Evolutionary conservation across 2,797 vertebrate genomes (phyloP).

Genomic region (Danionella dracula): DNA sequence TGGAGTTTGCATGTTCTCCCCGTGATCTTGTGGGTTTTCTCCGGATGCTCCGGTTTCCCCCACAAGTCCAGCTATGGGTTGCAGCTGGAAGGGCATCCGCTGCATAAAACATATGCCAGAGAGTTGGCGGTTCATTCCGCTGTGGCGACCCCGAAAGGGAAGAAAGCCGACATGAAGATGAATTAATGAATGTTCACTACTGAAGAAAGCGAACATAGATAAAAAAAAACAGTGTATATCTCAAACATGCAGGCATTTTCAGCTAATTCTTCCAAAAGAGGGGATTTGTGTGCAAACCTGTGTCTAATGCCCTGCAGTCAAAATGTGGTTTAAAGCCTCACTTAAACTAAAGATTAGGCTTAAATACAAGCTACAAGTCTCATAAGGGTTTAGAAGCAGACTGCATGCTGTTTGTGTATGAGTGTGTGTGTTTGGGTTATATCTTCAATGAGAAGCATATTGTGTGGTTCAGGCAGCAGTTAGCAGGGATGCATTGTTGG

Average conservation of each 20-base stretch:
- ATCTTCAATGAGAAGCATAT: slow-evolving; percentile 15
- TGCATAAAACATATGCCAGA: no score
- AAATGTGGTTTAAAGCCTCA: background rate
- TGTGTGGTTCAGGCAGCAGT: background rate
- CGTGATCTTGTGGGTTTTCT: no score
- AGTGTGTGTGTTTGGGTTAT: background rate
- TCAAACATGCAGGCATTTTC: slow-evolving; percentile 3
- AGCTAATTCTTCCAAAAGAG: slow-evolving; percentile 24
- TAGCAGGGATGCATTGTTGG: slow-evolving; percentile 3
- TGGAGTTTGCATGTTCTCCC: no score
- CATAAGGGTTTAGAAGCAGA: background rate
- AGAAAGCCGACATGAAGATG: no score
- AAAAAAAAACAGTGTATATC: background rate
- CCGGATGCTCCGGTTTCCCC: no score
- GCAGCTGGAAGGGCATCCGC: no score
- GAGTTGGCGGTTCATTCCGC: no score
- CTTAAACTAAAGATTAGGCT: slow-evolving; percentile 21
- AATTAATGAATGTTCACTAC: no score
- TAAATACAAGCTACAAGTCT: slow-evolving; percentile 14
- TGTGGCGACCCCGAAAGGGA: no score
- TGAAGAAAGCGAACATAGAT: background rate
- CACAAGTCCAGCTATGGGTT: no score
- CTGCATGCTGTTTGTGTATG: background rate
- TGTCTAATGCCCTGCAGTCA: slow-evolving; percentile 23
- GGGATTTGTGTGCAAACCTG: slow-evolving; percentile 8